Evolutionary conservation across 2,113 vertebrate genomes (phyloP), one percentile per base, ranked within the genome.

Genomic region (Collichthys lucidus): DNA sequence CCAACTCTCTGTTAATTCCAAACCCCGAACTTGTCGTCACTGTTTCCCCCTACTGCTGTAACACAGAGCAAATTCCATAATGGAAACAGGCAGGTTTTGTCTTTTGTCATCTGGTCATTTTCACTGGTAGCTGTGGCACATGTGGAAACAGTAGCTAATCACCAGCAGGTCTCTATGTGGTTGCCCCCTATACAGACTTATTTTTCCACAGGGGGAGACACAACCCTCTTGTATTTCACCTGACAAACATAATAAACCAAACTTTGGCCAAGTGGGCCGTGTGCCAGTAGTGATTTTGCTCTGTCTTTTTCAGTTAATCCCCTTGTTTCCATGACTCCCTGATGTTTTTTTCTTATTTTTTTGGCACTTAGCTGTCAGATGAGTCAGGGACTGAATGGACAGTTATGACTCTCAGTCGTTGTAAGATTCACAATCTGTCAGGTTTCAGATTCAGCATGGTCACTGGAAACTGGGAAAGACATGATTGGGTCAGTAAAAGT

Each of bases 101-200:
- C 69, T 83, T 79, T 89, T 86, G 75, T 91, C 86, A 80, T 89
- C 88, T 90, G 89, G 71, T 82, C 85, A 74, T 86, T 91, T 91
- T 87, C 73, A 89, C 57, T 62, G 56, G 81, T 70, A 67, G 88
- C 85, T 57, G 52, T 74, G 79, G 82, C 78, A 81, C 84, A 78
- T 77, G 81, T 91, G 89, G 86, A 91, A 94, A 91, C 89, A 82
- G 76, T 55, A 89, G 86, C 83, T 69, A 86, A 90, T 85, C 79
- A 77, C 66, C 65, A 79, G 72, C 65, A 79, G 72, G 47, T 49
- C 60, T 31, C 20, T 5, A 35, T 49, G 53, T 63, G 47, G 79
- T 20, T 78, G 47, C 60, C 53, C 63, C 81, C 77, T 29, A 12
- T 69, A 63, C 79, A 74, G 55, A 75, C 80, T 70, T 61, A 84